Percentiles rank a stretch among this genome's conserved stretches.
Conservation (phyloP, 2,113 vertebrate genomes). For the Oenanthe melanoleuca region DNA sequence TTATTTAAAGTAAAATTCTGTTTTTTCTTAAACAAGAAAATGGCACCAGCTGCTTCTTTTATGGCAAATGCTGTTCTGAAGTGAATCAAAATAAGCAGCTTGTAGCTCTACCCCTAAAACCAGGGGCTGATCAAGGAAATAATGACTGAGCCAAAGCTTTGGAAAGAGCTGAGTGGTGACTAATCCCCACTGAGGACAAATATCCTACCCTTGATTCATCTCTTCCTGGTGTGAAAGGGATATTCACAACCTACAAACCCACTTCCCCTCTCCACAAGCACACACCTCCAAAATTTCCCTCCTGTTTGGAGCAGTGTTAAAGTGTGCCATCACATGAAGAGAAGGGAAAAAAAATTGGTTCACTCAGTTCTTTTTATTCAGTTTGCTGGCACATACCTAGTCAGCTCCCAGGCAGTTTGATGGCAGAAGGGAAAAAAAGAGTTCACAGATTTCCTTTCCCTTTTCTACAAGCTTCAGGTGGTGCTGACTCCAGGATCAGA, state of each 20-base stretch:
- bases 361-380: not conserved
- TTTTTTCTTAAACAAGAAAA: conserved; percentile 37
- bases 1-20: conserved; percentile 53
- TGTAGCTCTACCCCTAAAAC: conserved; percentile 42
- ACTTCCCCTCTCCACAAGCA: not conserved
- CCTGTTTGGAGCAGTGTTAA: not conserved
- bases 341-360: not conserved
- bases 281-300: not conserved
- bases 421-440: not conserved
- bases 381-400: not conserved
- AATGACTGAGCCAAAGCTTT: conserved; percentile 5
- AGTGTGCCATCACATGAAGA: not conserved
- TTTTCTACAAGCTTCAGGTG: not conserved
- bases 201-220: conserved; percentile 35
- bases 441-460: not conserved
- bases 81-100: conserved; percentile 34
- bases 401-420: not conserved
- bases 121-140: conserved; percentile 43
- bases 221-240: not conserved
- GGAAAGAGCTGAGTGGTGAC: conserved; percentile 9
- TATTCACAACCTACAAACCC: conserved; percentile 1
- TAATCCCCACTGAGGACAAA: conserved; percentile 27
- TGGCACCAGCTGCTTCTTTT: conserved; percentile 57
- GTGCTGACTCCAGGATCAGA: not conserved
- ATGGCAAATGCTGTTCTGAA: conserved; percentile 32